Conservation (phyloP, 2,888 invertebrate species). For the Pomacea canaliculata region DNA sequence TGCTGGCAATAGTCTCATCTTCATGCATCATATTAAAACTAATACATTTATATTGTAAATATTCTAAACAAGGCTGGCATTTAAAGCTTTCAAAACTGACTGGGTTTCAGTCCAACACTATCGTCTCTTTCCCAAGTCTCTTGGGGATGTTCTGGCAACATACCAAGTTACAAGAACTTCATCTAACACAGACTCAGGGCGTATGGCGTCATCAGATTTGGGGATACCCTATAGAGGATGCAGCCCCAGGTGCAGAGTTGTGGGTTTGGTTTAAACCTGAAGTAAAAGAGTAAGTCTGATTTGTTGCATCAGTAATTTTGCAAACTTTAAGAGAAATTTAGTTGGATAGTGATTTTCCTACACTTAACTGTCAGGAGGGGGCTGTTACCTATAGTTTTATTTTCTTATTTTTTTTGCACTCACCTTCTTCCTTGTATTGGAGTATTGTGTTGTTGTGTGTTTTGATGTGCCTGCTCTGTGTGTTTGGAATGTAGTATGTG, state of each 20-base stretch:
- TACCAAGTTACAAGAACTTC: constrained; percentile 90
- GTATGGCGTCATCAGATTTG: constrained; percentile 93
- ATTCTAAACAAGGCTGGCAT: too few relatives aligned
- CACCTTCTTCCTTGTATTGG: too few relatives aligned
- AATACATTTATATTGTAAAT: too few relatives aligned
- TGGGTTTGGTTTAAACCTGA: constrained; percentile 89
- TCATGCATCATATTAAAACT: too few relatives aligned
- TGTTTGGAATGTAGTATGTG: too few relatives aligned
- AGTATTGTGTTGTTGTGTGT: too few relatives aligned
- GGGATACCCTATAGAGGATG: constrained; percentile 92
- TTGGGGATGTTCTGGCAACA: constrained; percentile 87
- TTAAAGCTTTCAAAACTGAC: too few relatives aligned
- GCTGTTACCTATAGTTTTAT: too few relatives aligned
- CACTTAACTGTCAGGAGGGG: too few relatives aligned
- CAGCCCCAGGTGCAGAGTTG: constrained; percentile 93
- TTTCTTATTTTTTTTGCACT: too few relatives aligned
- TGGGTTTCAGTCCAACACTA: constrained; percentile 75
- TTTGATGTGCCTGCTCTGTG: too few relatives aligned
- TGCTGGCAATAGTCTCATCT: too few relatives aligned
- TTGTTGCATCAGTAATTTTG: background rate
- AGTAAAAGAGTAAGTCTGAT: constrained; percentile 70
- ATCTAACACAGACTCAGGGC: constrained; percentile 92
- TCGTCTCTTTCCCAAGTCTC: constrained; percentile 86
- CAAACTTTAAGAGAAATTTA: background rate
- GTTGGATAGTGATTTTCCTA: background rate